Conservation (phyloP, 1,140 invertebrate genomes). For the Bombus fervidus region DNA sequence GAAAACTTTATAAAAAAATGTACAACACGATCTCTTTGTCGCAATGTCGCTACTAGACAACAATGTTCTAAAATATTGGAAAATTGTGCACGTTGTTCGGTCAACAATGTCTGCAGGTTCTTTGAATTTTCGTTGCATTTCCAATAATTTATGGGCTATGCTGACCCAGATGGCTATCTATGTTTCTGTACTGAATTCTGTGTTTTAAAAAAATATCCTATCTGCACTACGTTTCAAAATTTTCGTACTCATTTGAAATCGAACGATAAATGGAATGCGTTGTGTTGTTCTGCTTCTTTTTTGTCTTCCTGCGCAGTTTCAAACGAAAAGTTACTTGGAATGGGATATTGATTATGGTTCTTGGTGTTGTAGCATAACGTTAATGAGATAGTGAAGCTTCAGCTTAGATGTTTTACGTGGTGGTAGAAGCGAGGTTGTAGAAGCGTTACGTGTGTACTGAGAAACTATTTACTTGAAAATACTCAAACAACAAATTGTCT, state of each 20-base stretch:
- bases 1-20: too few species aligned
- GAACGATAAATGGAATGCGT: not conserved
- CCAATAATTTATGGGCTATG: not conserved
- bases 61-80: constrained; percentile 13
- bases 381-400: constrained; percentile 45
- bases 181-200: not conserved
- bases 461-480: not conserved
- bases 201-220: too few species aligned
- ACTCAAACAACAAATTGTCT: too few species aligned
- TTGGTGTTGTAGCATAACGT: constrained; percentile 37
- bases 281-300: not conserved
- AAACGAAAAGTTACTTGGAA: not conserved
- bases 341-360: constrained; percentile 1
- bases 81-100: constrained; percentile 19
- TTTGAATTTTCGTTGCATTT: not conserved
- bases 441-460: not conserved
- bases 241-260: too few species aligned
- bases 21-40: too few species aligned
- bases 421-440: not conserved
- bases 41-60: not conserved
- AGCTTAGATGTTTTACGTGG: constrained; percentile 28
- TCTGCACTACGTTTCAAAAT: not conserved
- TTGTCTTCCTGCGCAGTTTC: too few species aligned
- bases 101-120: not conserved
- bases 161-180: not conserved